These are phyloP conservation scores for Trididemnum clinides DNA, from an alignment of 23 tunicate species.

Conservation along the genomic window DNA sequence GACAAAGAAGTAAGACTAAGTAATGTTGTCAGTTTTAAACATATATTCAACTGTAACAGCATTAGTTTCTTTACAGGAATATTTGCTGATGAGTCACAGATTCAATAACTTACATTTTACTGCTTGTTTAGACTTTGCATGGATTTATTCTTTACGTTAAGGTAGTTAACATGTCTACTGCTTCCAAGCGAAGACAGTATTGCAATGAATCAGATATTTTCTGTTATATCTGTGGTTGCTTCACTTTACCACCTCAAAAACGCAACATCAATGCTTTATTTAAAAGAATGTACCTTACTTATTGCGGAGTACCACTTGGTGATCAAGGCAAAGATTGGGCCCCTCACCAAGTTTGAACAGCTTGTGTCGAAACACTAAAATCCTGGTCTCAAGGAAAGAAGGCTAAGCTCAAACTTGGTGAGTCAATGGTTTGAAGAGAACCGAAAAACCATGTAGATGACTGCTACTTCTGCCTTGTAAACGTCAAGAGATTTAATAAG, in stretches of 20 bases:
- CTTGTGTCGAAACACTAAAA: constrained; percentile 3
- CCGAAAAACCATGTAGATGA: constrained; percentile 22
- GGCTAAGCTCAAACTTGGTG: constrained; percentile 3
- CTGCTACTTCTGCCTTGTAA: constrained; percentile 41
- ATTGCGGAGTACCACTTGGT: constrained; percentile 27
- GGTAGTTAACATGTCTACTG: background rate
- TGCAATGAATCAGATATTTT: constrained; percentile 24
- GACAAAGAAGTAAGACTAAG: background rate
- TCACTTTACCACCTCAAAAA: constrained; percentile 21
- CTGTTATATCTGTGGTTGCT: constrained; percentile 24
- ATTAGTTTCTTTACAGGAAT: no score
- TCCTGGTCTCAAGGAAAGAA: constrained; percentile 29
- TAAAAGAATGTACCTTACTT: constrained; percentile 14
- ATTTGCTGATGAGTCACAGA: background rate
- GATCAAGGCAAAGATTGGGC: constrained; percentile 12
- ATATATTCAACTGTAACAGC: background rate
- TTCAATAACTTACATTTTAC: background rate
- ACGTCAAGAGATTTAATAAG: background rate
- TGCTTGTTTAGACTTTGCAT: background rate
- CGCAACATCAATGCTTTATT: background rate
- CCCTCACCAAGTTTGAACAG: constrained; percentile 19
- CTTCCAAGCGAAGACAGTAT: background rate
- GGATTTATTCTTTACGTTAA: background rate
- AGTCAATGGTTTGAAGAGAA: constrained; percentile 16
- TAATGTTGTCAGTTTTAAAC: background rate